Evolutionary conservation across 2,113 vertebrate species (phyloP), one percentile per base, ranked within the genome.

Genomic region (Ailuropoda melanoleuca): DNA sequence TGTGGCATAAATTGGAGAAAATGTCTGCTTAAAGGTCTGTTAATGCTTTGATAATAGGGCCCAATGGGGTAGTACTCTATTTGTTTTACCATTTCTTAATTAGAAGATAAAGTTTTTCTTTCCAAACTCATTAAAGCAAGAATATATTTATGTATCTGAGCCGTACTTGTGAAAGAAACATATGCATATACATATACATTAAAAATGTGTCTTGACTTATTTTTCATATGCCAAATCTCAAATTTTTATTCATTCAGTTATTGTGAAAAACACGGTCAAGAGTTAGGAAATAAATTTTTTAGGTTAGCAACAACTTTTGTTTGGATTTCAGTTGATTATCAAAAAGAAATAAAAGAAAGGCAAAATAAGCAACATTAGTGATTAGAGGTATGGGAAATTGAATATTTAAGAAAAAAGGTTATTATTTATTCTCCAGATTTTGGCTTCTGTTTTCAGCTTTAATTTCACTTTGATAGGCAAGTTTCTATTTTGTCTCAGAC

Each of bases 71-170:
- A 70, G 26, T 64, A 48, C 31, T 60, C 8, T 55, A 62, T 8
- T 29, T 66, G 43, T 12, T 94, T 95, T 81, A 56, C 29, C 0
- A 37, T 96, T 90, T 95, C 48, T 77, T 95, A 95, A 95, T 96
- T 78, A 97, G 39, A 95, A 53, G 34, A 84, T 21, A 90, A 39
- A 95, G 46, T 26, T 97, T 80, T 83, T 3, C 68, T 78, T 93
- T 97, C 90, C 50, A 95, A 82, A 80, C 53, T 64, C 62, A 83
- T 74, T 96, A 92, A 37, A 56, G 37, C 29, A 14, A 92, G 58
- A 31, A 56, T 24, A 58, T 7, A 60, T 97, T 46, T 60, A 48
- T 43, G 50, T n/a, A 70, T 21, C 18, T 95, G 84, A 96, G 56
- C 2, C 74, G 50, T 75, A 31, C 26, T n/a, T 55, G 26, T 70